Evolutionary conservation across 2,888 invertebrate species (phyloP).

Genomic region (Heteropelma amictum): DNA sequence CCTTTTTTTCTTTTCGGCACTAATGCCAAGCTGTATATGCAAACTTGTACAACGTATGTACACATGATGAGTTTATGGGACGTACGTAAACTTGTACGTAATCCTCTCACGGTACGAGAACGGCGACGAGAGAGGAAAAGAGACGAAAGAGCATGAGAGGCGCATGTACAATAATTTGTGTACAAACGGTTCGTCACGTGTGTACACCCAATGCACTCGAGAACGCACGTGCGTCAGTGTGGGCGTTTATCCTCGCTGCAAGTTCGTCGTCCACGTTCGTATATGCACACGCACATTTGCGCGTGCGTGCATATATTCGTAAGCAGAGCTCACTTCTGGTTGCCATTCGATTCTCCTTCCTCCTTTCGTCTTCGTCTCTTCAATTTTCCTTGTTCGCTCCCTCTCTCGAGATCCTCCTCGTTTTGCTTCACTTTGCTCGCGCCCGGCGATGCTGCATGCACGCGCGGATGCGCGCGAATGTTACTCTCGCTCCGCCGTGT

Average conservation of each 20-base stretch:
- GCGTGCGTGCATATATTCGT: not conserved
- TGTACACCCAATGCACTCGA: conserved; percentile 45
- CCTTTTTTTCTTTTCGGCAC: not conserved
- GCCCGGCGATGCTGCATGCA: too few species aligned
- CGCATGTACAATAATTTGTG: conserved; percentile 46
- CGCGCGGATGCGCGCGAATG: conserved; percentile 41
- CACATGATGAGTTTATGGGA: too few species aligned
- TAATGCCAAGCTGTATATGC: not conserved
- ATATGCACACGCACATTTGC: not conserved
- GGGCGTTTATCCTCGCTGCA: conserved; percentile 39
- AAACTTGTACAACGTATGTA: not conserved
- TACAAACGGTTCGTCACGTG: conserved; percentile 58
- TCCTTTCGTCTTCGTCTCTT: conserved; percentile 27
- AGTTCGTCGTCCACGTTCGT: not conserved
- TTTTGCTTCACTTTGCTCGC: conserved; percentile 15
- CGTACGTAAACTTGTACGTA: not conserved
- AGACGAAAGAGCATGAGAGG: conserved; percentile 26
- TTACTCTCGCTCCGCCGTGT: conserved; percentile 12
- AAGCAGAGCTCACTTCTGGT: too few species aligned
- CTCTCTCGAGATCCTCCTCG: not conserved
- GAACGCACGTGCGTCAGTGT: conserved; percentile 59
- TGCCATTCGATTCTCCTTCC: conserved; percentile 28
- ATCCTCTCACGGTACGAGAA: not conserved
- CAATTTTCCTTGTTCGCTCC: not conserved
- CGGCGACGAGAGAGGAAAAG: not conserved